A percentile compares a stretch with the other conserved stretches of the same genome.
These are phyloP conservation scores for Noctua janthina DNA, from an alignment of 2,888 invertebrate genomes.

Conservation along the genomic window DNA sequence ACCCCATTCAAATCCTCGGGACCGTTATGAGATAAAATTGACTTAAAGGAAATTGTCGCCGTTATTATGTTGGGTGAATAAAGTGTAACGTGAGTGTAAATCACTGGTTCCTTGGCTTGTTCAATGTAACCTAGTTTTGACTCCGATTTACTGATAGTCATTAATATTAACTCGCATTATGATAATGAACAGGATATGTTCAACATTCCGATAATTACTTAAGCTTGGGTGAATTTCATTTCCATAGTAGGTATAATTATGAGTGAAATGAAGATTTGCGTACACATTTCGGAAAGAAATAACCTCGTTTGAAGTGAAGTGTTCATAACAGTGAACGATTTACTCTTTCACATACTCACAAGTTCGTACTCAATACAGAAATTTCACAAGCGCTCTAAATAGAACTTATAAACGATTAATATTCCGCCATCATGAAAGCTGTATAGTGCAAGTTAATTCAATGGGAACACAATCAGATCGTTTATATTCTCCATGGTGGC, in stretches of 20 bases:
- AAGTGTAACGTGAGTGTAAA: slow-evolving; percentile 39
- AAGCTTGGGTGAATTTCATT: slow-evolving; percentile 10
- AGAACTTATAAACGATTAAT: slow-evolving; percentile 65
- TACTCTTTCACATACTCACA: slow-evolving; percentile 16
- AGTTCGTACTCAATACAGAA: slow-evolving; percentile 28
- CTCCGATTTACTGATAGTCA: slow-evolving; percentile 24
- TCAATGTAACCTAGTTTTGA: slow-evolving; percentile 46
- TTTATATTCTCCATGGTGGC: slow-evolving; percentile 69
- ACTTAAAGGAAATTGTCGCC: slow-evolving; percentile 54
- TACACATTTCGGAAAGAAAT: slow-evolving; percentile 4
- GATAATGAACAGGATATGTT: slow-evolving; percentile 54
- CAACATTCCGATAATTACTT: slow-evolving; percentile 21
- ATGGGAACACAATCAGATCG: slow-evolving; percentile 71
- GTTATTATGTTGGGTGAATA: slow-evolving; percentile 36
- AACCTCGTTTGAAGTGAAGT: background rate
- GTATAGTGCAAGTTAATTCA: slow-evolving; percentile 67
- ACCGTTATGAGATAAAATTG: slow-evolving; percentile 63
- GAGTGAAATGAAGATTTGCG: background rate
- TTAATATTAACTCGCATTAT: slow-evolving; percentile 42
- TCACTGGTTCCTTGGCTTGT: slow-evolving; percentile 34
- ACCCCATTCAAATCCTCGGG: slow-evolving; percentile 58
- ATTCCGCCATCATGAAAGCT: slow-evolving; percentile 63
- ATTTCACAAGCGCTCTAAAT: slow-evolving; percentile 48
- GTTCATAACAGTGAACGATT: slow-evolving; percentile 16
- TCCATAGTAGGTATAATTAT: background rate